A percentile compares a stretch with the other conserved stretches of the same genome.
phyloP scores from a whole-genome alignment of 2,113 vertebrate genomes.

The Carassius carassius region DNA sequence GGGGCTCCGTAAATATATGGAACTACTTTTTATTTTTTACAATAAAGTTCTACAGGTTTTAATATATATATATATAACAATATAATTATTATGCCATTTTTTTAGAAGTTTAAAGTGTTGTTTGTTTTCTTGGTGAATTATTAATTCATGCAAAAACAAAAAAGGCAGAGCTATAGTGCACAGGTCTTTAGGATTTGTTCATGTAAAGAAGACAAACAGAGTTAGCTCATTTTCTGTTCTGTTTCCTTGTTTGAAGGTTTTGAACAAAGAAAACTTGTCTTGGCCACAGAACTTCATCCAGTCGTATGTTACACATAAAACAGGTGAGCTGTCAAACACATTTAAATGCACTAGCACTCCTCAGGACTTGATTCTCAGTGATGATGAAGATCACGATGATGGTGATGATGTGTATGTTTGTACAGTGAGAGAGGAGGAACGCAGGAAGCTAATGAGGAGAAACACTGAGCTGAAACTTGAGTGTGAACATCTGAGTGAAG shows the following conservation, averaged over 20 bases:
- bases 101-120: not conserved
- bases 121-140: not conserved
- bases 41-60: no score
- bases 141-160: not conserved
- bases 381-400: no score
- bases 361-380: not conserved
- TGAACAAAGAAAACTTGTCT: conserved; percentile 90
- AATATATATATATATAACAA: no score
- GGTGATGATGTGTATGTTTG: not conserved
- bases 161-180: not conserved
- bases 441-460: conserved; percentile 85
- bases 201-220: not conserved
- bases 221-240: not conserved
- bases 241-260: conserved; percentile 76
- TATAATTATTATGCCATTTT: not conserved
- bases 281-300: conserved; percentile 95
- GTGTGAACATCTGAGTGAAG: conserved; percentile 84
- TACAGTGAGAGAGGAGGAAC: conserved; percentile 93
- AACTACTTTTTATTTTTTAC: no score
- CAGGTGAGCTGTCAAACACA: conserved; percentile 74
- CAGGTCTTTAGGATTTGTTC: not conserved
- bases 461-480: conserved; percentile 87
- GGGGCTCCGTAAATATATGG: no score
- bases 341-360: not conserved
- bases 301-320: conserved; percentile 95